Conservation (phyloP, 2,797 vertebrate genomes). For the Valencia hispanica region DNA sequence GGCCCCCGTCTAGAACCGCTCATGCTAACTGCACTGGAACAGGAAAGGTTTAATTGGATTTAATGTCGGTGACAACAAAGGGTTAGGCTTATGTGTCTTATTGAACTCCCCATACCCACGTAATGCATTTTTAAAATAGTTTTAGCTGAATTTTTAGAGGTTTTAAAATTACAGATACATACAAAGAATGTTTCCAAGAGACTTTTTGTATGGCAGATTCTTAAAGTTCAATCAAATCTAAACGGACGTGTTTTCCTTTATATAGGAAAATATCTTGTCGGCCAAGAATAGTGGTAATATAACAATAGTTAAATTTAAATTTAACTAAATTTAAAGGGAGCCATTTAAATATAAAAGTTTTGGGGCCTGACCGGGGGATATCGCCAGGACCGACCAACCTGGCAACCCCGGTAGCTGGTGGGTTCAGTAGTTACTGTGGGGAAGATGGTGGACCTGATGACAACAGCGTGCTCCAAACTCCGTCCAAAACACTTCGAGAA, state of each 20-base stretch:
- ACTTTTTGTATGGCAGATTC: background rate
- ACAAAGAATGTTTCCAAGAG: too few relatives aligned
- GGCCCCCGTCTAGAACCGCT: too few relatives aligned
- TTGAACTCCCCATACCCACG: too few relatives aligned
- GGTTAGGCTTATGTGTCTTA: too few relatives aligned
- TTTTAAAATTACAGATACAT: too few relatives aligned
- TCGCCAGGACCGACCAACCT: conserved; percentile 34
- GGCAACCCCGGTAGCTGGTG: conserved; percentile 67
- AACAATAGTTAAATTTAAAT: too few relatives aligned
- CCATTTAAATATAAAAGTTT: background rate
- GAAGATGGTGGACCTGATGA: conserved; percentile 84
- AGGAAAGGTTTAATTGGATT: background rate
- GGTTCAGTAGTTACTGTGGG: conserved; percentile 60
- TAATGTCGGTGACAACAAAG: background rate
- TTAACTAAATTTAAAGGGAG: background rate
- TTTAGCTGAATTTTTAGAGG: too few relatives aligned
- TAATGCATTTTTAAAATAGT: too few relatives aligned
- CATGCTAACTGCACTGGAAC: background rate
- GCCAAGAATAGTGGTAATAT: background rate
- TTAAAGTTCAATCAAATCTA: background rate
- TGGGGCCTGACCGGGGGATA: conserved; percentile 32
- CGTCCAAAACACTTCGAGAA: conserved; percentile 77
- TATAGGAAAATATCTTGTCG: background rate
- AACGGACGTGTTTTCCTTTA: background rate
- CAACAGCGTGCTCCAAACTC: conserved; percentile 78